Conservation (phyloP, 2,113 vertebrate genomes). For the Ptilorrhoa leucosticta region DNA sequence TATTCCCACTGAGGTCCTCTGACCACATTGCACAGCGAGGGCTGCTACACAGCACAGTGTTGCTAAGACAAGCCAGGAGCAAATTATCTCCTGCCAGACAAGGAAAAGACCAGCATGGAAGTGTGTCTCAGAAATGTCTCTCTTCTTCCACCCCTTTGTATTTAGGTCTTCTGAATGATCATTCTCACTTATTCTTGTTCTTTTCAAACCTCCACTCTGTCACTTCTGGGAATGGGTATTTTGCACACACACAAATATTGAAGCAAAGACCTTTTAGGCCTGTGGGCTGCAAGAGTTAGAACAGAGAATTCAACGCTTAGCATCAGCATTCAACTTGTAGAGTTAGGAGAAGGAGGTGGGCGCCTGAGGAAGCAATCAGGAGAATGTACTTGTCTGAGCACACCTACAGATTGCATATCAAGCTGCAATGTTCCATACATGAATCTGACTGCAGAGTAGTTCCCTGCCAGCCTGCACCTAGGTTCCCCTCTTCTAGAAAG, state of each 20-base stretch:
- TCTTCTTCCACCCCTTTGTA: background rate
- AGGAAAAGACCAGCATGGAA: background rate
- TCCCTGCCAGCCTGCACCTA: background rate
- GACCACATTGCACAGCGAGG: background rate
- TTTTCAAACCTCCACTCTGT: background rate
- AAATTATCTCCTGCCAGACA: background rate
- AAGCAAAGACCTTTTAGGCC: background rate
- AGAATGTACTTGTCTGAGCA: background rate
- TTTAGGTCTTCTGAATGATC: background rate
- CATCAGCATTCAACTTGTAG: background rate
- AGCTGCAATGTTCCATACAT: background rate
- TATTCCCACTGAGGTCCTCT: background rate
- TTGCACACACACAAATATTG: background rate
- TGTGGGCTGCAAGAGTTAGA: background rate
- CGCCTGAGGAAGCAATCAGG: background rate
- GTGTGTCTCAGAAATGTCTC: background rate
- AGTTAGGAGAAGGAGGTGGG: background rate
- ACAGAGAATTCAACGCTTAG: background rate
- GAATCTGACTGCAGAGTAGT: background rate
- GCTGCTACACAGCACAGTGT: background rate
- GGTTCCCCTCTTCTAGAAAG: background rate
- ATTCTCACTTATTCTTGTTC: background rate
- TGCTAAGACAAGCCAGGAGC: background rate
- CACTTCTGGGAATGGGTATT: background rate
- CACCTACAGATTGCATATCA: background rate